phyloP scores from a whole-genome alignment of 2,113 vertebrate genomes.

The Glaucidium brasilianum region DNA sequence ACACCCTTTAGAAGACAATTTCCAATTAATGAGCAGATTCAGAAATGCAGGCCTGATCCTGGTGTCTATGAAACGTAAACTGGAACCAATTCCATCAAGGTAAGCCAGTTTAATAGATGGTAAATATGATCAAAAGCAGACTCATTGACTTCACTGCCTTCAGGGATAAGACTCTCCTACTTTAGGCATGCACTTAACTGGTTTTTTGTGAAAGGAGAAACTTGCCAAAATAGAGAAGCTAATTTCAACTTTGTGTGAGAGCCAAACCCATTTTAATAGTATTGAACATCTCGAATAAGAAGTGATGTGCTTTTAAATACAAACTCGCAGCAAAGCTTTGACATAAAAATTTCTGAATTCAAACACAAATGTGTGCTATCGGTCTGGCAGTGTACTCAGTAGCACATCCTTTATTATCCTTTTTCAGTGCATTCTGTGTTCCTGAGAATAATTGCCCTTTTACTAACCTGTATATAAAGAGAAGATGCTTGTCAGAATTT shows the following conservation, averaged over 20 bases:
- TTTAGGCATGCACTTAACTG: neutral
- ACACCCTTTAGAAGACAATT: neutral
- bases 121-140: neutral
- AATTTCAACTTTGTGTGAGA: neutral
- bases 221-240: neutral
- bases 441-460: constrained; percentile 15
- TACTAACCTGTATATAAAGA: constrained; percentile 9
- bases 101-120: neutral
- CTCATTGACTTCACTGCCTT: neutral
- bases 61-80: neutral
- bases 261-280: neutral
- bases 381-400: neutral
- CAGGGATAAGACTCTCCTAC: neutral
- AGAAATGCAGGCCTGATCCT: neutral
- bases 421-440: neutral
- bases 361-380: neutral
- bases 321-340: neutral
- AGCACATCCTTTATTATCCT: neutral
- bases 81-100: neutral
- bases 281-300: neutral
- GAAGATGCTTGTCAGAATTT: constrained; percentile 7
- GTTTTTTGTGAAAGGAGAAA: neutral
- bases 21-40: neutral
- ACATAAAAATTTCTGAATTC: constrained; percentile 2
- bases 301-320: neutral